Evolutionary conservation across 2,797 vertebrate species (phyloP).

Genomic region (Cirrhinus mrigala): DNA sequence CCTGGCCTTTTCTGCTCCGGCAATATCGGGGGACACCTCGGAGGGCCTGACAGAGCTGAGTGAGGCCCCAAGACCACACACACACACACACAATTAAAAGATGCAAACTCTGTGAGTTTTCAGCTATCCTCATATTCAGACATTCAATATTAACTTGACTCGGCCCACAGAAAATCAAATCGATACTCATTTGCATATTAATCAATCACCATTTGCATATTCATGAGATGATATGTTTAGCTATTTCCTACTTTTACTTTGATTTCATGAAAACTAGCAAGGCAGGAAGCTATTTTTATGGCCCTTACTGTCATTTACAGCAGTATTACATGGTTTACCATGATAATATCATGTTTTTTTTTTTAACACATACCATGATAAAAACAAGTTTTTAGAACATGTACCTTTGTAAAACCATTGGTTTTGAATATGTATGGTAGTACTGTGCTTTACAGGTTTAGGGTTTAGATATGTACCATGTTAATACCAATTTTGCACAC

Average conservation of each 20-base stretch:
- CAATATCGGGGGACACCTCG: constrained; percentile 62
- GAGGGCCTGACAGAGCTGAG: constrained; percentile 74
- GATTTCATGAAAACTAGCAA: constrained; percentile 32
- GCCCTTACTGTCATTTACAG: background rate
- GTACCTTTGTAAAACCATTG: background rate
- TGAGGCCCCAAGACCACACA: constrained; percentile 77
- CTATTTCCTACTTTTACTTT: constrained; percentile 5
- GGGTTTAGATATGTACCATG: background rate
- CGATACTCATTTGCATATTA: constrained; percentile 58
- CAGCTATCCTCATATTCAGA: constrained; percentile 32
- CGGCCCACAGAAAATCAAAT: constrained; percentile 38
- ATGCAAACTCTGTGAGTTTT: constrained; percentile 46
- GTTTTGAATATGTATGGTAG: background rate
- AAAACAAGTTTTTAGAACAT: too few relatives aligned
- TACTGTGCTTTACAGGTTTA: background rate
- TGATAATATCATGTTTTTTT: background rate
- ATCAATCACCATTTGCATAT: constrained; percentile 51
- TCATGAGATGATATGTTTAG: constrained; percentile 31
- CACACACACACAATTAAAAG: constrained; percentile 53
- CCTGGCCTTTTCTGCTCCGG: constrained; percentile 74
- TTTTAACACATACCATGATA: background rate
- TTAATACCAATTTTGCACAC: background rate
- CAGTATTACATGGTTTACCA: background rate
- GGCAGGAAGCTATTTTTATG: background rate
- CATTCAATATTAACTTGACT: constrained; percentile 42